Evolutionary conservation across 2,888 invertebrate species (phyloP), one percentile per base, ranked within the genome.

Genomic region (Sminthurides aquaticus): DNA sequence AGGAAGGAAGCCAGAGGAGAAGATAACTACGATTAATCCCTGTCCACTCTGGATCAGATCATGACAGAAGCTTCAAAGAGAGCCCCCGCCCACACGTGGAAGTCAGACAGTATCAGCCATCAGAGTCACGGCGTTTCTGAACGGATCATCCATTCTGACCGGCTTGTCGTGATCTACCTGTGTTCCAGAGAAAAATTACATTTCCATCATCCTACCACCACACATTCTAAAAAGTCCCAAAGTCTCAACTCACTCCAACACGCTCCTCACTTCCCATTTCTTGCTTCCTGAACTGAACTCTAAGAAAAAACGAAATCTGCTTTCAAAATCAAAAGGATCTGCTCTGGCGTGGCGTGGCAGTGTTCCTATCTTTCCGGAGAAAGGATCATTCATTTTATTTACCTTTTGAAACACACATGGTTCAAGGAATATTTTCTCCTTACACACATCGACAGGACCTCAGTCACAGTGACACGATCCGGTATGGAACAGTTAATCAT

Each of bases 81-180:
- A 54, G 43, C 49, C 54, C 57, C 65, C 67, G 65, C 69, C 65
- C 69, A 67, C 69, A 69, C 69, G 65, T 65, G 65, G 60, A 67
- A 65, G 48, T 65, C 29, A 29, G 65, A 67, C 67, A 62, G 62
- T 67, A 69, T 69, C 69, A 65, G 49, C 34, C 65, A 67, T 69
- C 67, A 60, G 34, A 67, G 63, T 69, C 69, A 67, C 67, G 69
- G 65, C 64, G 55, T 54, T 58, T 25, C 22, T 29, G 52, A 62
- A 62, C 55, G 60, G 65, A 67, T 62, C 62, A 65, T 62, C 61
- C 43, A 57, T 43, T 55, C 52, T 57, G 49, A 57, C 57, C 29
- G 55, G 59, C 64, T 54, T 29, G 62, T 66, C 68, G 65, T 68
- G 65, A 63, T 68, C 66, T 67, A 65, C 68, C 68, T 66, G 65